Conservation (phyloP, 2,113 vertebrate genomes). For the Pomatostomus ruficeps region DNA sequence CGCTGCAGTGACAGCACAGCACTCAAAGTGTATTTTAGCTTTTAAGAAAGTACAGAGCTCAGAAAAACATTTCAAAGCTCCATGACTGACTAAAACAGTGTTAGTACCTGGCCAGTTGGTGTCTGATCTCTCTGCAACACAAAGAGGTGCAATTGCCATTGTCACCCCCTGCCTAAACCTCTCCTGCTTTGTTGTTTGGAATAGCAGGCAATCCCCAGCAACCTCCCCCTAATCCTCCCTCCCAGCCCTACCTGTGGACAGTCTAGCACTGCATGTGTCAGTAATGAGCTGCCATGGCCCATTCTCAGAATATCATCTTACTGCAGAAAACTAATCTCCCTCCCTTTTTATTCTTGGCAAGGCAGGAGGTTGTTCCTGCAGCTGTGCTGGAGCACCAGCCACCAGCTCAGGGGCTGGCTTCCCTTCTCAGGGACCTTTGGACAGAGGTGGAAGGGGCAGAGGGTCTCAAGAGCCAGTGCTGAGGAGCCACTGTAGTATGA, state of each 20-base stretch:
- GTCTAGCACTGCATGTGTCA: background rate
- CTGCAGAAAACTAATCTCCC: background rate
- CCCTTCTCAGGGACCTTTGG: background rate
- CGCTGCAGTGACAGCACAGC: background rate
- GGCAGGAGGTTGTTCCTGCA: background rate
- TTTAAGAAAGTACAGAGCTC: background rate
- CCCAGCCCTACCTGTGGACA: background rate
- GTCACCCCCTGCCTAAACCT: background rate
- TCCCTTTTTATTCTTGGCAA: background rate
- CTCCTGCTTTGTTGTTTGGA: background rate
- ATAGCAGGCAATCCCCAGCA: background rate
- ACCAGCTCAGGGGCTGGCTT: accelerated
- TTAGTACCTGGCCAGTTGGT: background rate
- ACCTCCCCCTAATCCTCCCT: too few species aligned
- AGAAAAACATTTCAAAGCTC: background rate
- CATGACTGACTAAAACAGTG: background rate
- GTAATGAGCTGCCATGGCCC: background rate
- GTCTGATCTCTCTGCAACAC: background rate
- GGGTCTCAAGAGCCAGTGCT: background rate
- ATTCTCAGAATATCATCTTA: background rate
- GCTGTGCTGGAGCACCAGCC: background rate
- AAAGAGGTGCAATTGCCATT: background rate
- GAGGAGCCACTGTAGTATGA: background rate
- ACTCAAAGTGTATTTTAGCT: background rate
- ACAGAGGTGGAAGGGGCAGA: background rate